Percentiles rank a stretch among this genome's conserved stretches.
These are phyloP conservation scores for Spermophilus dauricus DNA, from an alignment of 2,113 vertebrate species.

Conservation along the genomic window DNA sequence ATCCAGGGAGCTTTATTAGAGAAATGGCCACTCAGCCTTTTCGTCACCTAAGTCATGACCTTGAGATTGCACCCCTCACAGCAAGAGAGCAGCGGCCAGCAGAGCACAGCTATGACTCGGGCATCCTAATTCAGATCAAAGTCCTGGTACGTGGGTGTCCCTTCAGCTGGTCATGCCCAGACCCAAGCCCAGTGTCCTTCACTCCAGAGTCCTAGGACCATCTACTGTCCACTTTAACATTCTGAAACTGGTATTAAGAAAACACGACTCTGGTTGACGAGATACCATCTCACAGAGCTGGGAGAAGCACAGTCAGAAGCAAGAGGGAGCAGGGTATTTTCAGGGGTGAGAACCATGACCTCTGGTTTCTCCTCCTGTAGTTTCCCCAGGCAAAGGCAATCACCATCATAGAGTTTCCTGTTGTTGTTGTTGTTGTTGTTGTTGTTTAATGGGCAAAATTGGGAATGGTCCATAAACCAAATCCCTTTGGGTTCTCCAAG, in stretches of 20 bases:
- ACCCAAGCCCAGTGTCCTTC: background rate
- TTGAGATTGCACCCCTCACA: no score
- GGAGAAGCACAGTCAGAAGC: background rate
- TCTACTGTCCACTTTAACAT: background rate
- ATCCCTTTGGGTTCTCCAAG: background rate
- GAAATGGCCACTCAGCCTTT: no score
- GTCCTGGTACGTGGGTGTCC: rapidly evolving
- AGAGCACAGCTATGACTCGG: background rate
- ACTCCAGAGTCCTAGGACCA: background rate
- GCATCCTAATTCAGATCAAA: background rate
- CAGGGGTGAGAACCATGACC: no score
- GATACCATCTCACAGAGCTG: rapidly evolving
- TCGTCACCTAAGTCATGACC: background rate
- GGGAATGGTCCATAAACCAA: background rate
- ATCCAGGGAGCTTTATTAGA: background rate
- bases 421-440: no score
- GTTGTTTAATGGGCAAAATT: background rate
- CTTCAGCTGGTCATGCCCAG: background rate
- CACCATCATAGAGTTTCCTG: background rate
- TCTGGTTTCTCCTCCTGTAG: background rate
- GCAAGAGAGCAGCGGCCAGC: background rate
- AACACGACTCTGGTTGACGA: background rate
- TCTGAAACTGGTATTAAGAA: background rate
- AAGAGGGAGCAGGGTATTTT: background rate
- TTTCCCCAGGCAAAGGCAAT: background rate